Conservation (phyloP, 2,797 vertebrate genomes). For the Miichthys miiuy region DNA sequence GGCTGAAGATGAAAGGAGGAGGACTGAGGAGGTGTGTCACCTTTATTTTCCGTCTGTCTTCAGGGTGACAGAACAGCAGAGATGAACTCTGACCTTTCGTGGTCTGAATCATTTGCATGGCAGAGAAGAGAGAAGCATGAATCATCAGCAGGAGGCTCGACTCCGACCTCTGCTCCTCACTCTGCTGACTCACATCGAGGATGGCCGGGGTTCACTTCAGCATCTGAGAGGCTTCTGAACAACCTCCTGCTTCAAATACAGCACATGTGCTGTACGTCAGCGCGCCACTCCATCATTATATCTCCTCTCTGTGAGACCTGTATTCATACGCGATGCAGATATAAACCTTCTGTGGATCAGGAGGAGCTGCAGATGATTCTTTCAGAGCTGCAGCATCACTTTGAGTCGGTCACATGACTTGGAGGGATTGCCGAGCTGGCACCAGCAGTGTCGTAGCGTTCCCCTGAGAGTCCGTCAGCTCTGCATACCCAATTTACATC, state of each 20-base stretch:
- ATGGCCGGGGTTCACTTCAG: not conserved
- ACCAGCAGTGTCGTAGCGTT: no score
- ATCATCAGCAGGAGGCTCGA: conserved; percentile 35
- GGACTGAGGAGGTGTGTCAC: not conserved
- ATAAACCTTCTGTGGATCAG: not conserved
- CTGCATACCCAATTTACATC: no score
- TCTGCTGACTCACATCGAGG: conserved; percentile 17
- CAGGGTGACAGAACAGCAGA: conserved; percentile 5
- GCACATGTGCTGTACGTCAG: not conserved
- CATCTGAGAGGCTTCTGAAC: not conserved
- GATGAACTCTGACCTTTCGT: conserved; percentile 50
- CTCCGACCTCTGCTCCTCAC: conserved; percentile 41
- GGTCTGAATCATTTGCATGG: conserved; percentile 36
- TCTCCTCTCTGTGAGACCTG: not conserved
- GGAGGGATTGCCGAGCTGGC: no score
- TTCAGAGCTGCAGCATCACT: not conserved
- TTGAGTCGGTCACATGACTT: no score
- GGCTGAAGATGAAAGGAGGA: not conserved
- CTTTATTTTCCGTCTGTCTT: conserved; percentile 18
- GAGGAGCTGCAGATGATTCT: not conserved
- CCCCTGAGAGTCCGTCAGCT: no score
- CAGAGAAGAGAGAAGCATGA: conserved; percentile 20
- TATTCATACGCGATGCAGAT: no score
- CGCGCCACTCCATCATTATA: no score
- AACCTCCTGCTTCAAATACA: not conserved